phyloP scores from a whole-genome alignment of 2,113 vertebrate species.

The Opisthocomus hoazin region DNA sequence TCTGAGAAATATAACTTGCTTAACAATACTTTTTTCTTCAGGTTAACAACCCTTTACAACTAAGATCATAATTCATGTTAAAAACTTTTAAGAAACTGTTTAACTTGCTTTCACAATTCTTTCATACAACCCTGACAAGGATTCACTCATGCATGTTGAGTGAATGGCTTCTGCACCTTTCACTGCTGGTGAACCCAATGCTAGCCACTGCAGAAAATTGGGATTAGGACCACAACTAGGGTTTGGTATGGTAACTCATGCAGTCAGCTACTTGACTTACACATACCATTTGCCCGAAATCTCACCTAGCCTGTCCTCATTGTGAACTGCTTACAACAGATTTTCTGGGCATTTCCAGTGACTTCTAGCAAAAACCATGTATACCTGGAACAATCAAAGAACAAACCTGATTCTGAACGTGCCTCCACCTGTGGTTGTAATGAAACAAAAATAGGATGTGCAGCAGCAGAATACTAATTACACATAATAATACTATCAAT shows the following conservation, averaged over 20 bases:
- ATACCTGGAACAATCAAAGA: background rate
- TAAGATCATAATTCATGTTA: background rate
- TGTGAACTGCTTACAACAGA: background rate
- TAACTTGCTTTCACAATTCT: background rate
- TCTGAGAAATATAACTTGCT: background rate
- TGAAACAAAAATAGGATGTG: background rate
- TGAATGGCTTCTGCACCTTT: background rate
- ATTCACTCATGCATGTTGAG: background rate
- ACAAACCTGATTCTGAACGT: background rate
- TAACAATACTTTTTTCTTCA: background rate
- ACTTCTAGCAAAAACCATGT: background rate
- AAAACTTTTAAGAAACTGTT: background rate
- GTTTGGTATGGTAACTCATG: background rate
- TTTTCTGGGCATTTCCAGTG: background rate
- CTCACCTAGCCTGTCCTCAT: background rate
- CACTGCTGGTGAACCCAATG: no score
- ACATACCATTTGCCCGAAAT: background rate
- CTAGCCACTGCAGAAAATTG: background rate
- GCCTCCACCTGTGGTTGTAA: background rate
- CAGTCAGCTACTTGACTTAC: background rate
- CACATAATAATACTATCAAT: background rate
- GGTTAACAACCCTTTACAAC: background rate
- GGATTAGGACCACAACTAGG: background rate
- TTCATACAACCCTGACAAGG: background rate
- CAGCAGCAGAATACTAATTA: background rate